Conservation (phyloP, 2,888 invertebrate species). For the Silvanus unidentatus region DNA sequence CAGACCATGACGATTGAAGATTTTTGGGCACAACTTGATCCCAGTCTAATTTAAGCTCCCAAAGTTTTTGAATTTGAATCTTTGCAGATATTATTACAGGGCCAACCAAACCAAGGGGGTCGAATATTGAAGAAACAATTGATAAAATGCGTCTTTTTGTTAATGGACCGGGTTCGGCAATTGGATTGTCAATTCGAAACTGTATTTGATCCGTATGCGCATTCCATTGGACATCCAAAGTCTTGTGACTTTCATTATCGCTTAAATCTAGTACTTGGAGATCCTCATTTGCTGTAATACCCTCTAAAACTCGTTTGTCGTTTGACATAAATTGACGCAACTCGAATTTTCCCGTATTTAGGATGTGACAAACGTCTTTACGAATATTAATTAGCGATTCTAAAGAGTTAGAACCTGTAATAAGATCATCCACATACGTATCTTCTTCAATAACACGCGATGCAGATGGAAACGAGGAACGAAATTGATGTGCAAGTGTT, state of each 20-base stretch:
- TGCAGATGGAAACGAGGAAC: neutral
- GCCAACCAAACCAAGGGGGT: constrained; percentile 15
- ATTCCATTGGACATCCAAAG: neutral
- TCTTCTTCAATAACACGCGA: neutral
- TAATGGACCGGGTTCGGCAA: neutral
- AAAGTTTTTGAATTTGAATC: constrained; percentile 14
- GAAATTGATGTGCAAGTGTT: neutral
- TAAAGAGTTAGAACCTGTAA: neutral
- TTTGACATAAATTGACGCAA: neutral
- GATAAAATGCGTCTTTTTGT: constrained; percentile 12
- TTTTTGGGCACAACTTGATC: constrained; percentile 6
- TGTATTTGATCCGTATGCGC: neutral
- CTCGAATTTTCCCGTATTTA: neutral
- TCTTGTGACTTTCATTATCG: neutral
- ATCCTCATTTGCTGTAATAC: neutral
- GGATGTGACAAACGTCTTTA: neutral
- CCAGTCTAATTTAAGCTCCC: constrained; percentile 12
- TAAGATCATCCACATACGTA: neutral
- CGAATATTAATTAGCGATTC: neutral
- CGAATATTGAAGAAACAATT: constrained; percentile 13
- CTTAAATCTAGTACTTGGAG: neutral
- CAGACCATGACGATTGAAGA: neutral
- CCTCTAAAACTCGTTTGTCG: neutral
- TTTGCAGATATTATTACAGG: constrained; percentile 12
- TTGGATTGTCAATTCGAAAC: neutral